A percentile compares a stretch with the other conserved stretches of the same genome.
Evolutionary conservation across 2,113 vertebrate species (phyloP).

Genomic region (Coptodon rendalli): DNA sequence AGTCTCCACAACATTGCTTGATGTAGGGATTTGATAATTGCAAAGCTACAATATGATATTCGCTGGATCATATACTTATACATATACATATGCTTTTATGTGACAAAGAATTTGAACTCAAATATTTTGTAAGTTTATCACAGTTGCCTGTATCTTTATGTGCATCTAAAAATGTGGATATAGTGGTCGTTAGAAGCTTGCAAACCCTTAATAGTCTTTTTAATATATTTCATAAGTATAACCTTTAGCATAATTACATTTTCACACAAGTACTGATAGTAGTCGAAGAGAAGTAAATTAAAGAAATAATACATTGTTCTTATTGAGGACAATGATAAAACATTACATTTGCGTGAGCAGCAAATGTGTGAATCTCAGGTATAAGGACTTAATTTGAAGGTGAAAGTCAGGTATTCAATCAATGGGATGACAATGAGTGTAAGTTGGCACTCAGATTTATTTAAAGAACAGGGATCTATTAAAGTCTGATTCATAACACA

Average conservation of each 20-base stretch:
- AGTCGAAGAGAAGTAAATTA: not conserved
- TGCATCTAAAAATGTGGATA: not conserved
- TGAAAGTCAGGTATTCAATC: not conserved
- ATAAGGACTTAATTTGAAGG: not conserved
- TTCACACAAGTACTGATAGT: not conserved
- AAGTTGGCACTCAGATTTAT: not conserved
- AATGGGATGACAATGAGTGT: not conserved
- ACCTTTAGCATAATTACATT: not conserved
- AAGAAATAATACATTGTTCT: not conserved
- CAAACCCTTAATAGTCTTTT: not conserved
- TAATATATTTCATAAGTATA: not conserved
- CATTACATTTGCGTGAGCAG: not conserved
- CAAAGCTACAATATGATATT: not conserved
- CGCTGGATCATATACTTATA: not conserved
- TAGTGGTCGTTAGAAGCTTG: not conserved
- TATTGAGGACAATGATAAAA: not conserved
- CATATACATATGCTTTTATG: not conserved
- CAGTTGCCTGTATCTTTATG: not conserved
- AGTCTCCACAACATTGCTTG: not conserved
- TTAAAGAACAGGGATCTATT: not conserved
- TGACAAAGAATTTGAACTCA: rapidly evolving
- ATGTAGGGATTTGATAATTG: not conserved
- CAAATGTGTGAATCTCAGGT: not conserved
- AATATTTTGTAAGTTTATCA: not conserved
- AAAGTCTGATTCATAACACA: not conserved